Percentiles rank a stretch among this genome's conserved stretches.
Conservation (phyloP, 2,797 vertebrate species). For the Gobio occitaniae region DNA sequence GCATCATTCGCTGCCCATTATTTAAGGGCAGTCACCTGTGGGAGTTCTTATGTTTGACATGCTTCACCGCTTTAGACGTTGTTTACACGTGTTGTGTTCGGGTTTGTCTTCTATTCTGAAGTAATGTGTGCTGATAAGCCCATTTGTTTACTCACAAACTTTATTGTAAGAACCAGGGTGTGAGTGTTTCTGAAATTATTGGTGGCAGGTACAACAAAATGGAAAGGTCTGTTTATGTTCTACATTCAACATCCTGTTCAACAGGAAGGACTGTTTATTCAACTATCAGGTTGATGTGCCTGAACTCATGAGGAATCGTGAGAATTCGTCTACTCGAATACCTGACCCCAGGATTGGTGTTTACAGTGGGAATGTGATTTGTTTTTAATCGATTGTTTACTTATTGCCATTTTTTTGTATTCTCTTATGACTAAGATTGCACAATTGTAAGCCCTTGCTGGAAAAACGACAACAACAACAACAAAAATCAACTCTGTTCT, state of each 20-base stretch:
- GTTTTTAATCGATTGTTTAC: slow-evolving; percentile 53
- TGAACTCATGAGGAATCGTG: slow-evolving; percentile 47
- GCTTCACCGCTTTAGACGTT: background rate
- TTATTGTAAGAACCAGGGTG: slow-evolving; percentile 11
- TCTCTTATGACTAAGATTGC: slow-evolving; percentile 63
- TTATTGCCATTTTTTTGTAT: slow-evolving; percentile 44
- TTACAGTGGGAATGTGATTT: slow-evolving; percentile 74
- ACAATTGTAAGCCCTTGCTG: slow-evolving; percentile 49
- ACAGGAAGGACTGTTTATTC: slow-evolving; percentile 55
- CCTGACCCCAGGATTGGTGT: slow-evolving; percentile 60
- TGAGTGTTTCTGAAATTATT: slow-evolving; percentile 7
- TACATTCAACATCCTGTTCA: slow-evolving; percentile 21
- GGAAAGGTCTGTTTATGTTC: slow-evolving; percentile 8
- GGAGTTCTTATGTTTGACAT: slow-evolving; percentile 1
- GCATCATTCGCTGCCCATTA: background rate
- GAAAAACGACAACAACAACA: background rate
- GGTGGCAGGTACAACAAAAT: background rate
- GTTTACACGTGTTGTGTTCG: slow-evolving; percentile 55
- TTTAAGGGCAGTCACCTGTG: slow-evolving; percentile 2
- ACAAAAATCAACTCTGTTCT: slow-evolving; percentile 52
- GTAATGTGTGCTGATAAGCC: background rate
- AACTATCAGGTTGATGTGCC: slow-evolving; percentile 26
- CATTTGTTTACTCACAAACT: slow-evolving; percentile 30
- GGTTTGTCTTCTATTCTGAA: slow-evolving; percentile 28
- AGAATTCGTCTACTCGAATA: slow-evolving; percentile 47